These are phyloP conservation scores for Drosophila baimaii DNA, from an alignment of 1,140 invertebrate genomes.

Conservation along the genomic window DNA sequence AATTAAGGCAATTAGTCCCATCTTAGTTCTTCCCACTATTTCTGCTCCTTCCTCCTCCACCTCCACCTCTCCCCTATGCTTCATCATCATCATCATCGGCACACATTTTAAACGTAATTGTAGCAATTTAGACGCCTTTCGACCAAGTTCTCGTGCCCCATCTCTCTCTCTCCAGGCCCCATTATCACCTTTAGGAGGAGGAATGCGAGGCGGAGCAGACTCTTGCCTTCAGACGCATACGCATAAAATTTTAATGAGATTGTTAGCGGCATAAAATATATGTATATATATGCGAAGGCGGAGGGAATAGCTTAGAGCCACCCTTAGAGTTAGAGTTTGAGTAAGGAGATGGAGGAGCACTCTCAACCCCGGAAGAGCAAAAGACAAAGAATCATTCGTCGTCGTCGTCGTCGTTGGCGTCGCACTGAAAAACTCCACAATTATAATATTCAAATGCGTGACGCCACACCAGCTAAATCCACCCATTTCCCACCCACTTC, in stretches of 20 bases:
- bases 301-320: slow-evolving; percentile 7
- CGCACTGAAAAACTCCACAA: slow-evolving; percentile 36
- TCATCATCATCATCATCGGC: slow-evolving; percentile 43
- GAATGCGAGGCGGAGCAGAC: slow-evolving; percentile 18
- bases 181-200: slow-evolving; percentile 43
- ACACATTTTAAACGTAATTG: slow-evolving; percentile 82
- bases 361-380: slow-evolving; percentile 37
- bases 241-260: slow-evolving; percentile 83
- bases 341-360: slow-evolving; percentile 6
- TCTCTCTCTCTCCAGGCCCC: not conserved
- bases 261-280: slow-evolving; percentile 81
- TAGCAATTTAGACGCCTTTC: slow-evolving; percentile 73
- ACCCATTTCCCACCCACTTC: slow-evolving; percentile 21
- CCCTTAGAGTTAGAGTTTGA: not conserved
- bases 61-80: not conserved
- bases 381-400: slow-evolving; percentile 66
- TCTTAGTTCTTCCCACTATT: slow-evolving; percentile 13
- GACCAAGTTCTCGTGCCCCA: slow-evolving; percentile 10
- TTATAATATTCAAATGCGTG: slow-evolving; percentile 78
- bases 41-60: not conserved
- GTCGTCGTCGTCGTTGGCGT: not conserved
- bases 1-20: slow-evolving; percentile 72
- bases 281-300: slow-evolving; percentile 11
- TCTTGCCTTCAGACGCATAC: slow-evolving; percentile 60
- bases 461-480: slow-evolving; percentile 26